Base-by-base conservation (phyloP, 2,888 invertebrate species). In the Epirrita christyi region DNA sequence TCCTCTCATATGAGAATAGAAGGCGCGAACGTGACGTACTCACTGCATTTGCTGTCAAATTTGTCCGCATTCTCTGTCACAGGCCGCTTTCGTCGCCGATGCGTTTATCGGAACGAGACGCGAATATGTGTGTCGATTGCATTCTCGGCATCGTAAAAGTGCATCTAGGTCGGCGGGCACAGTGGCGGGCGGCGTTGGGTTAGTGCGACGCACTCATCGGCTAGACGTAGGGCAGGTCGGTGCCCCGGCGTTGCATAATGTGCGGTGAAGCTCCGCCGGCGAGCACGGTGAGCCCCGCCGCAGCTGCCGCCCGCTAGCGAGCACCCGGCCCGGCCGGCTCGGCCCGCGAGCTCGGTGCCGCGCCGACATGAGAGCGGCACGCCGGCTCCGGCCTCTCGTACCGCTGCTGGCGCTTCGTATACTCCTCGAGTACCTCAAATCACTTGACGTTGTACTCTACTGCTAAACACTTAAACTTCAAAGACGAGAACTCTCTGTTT, bases 81-180 rank as follows among this genome's bases (percentile, higher is more conserved):
- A 83, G 80, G 89, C 88, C 87, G 91, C 90, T 89, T 89, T 91
- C 90, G 87, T 90, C 89, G 89, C 82, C 89, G 86, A 89, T 90
- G 91, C 91, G 88, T 89, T 91, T 90, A 90, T 92, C 88, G 90
- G 88, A 92, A 92, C 89, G 92, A 90, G 92, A 92, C 88, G 92
- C 90, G 90, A 89, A 85, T 90, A 91, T 90, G 85, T 90, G 84
- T 88, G 91, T 88, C 91, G 91, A 90, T 88, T 86, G 91, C 88
- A 89, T 89, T 89, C 88, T 85, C 83, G 77, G 75, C 83, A 78
- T 86, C 84, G 91, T 85, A 89, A 88, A 90, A 92, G 91, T 92
- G 92, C 92, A 92, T 92, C 84, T 92, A 86, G 91, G 92, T 88
- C 90, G 89, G 86, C 82, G 84, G 87, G 88, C 37, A 49, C 46